These are phyloP conservation scores for Myiopsitta monachus DNA, from an alignment of 2,113 vertebrate genomes.

Conservation along the genomic window DNA sequence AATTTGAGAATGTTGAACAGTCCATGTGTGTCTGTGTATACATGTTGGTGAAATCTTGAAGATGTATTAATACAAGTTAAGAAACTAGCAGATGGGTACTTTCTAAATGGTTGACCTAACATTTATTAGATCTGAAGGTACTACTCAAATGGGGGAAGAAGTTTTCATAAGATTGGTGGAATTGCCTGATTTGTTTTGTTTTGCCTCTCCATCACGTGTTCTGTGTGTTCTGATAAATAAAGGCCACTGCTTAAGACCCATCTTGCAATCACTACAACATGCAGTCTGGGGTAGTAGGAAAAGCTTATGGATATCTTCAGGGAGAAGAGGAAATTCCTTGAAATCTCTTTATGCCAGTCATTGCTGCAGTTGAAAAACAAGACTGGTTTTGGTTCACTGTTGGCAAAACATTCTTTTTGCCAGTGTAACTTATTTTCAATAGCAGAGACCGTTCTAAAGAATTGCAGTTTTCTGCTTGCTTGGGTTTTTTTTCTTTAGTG, in stretches of 20 bases:
- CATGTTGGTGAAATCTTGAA: not conserved
- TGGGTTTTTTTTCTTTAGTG: not conserved
- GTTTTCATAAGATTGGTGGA: not conserved
- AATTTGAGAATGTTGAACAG: not conserved
- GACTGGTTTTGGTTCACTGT: not conserved
- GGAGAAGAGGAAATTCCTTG: slow-evolving; percentile 10
- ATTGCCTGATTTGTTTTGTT: not conserved
- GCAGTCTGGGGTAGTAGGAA: not conserved
- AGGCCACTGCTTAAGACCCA: not conserved
- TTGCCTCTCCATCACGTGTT: not conserved
- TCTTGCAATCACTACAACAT: rapidly evolving
- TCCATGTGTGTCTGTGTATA: not conserved
- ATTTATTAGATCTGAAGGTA: not conserved
- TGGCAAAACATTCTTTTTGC: not conserved
- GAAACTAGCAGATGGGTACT: not conserved
- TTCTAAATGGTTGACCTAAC: not conserved
- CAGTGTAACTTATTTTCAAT: not conserved
- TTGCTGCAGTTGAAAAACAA: not conserved
- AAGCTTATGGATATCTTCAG: not conserved
- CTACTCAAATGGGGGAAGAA: not conserved
- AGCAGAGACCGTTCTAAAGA: not conserved
- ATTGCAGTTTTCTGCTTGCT: not conserved
- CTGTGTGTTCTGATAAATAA: not conserved
- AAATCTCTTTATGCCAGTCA: not conserved
- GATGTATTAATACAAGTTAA: not conserved